Evolutionary conservation across 2,888 invertebrate genomes (phyloP), one percentile per base, ranked within the genome.

Genomic region (Rapana venosa): DNA sequence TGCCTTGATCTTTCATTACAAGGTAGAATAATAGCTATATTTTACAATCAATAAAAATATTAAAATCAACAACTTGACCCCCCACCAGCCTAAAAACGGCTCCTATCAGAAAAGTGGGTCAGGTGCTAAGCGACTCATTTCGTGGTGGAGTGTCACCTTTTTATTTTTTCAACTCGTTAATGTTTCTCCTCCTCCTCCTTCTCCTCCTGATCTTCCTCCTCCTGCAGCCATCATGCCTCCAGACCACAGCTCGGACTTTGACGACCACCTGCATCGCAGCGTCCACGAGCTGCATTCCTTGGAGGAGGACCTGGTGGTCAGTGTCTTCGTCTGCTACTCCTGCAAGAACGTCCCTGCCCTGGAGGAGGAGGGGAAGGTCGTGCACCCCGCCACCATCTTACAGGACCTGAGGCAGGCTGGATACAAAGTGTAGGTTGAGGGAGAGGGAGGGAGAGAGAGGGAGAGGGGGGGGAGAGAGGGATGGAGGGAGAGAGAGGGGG

Each of bases 181-280:
- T 66, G 20, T 66, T 66, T 26, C 26, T 66, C 13, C 17, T 66
- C 13, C 26, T 66, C 26, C 66, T 66, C 26, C 66, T 66, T 66
- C 6, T 66, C 61, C 61, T 61, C 26, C 66, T 66, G 17, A 2
- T 47, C 36, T 11, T 83, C 2, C n/a, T 35, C 32, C 13, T 35
- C 17, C 11, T n/a, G 6, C 61, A 96, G 96, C 94, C 66, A 88
- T 93, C 26, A 94, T 96, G 95, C 96, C 96, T 0, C 95, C 96
- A 15, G 95, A 95, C 92, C 93, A 93, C 83, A 93, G 92, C 85
- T 90, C 93, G 6, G 95, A 95, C 90, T 95, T 95, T 93, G 96
- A 96, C 91, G 93, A 94, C 30, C 96, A 96, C 90, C 92, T 96
- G 13, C 93, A 94, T 22, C 93, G 93, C 87, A 94, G 94, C 88